These are phyloP conservation scores for Brachyalestes nurse DNA, from an alignment of 2,797 vertebrate genomes.

Conservation along the genomic window DNA sequence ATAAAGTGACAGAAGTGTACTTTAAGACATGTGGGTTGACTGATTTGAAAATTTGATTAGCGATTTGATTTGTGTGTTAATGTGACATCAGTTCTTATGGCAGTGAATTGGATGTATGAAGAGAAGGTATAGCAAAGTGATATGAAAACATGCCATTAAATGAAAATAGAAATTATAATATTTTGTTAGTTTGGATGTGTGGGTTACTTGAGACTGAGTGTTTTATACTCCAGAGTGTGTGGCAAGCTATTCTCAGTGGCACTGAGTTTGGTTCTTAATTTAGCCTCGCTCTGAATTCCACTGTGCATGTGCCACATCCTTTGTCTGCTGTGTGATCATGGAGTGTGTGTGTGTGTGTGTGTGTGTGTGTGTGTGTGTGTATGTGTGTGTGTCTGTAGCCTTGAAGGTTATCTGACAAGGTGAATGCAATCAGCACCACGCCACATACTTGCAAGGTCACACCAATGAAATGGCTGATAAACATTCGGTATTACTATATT, in stretches of 20 bases:
- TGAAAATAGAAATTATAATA: background rate
- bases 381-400: constrained; percentile 13
- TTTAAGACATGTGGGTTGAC: too few species aligned
- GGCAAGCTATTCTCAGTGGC: constrained; percentile 42
- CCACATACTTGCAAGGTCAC: constrained; percentile 24
- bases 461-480: constrained; percentile 5
- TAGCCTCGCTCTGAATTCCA: constrained; percentile 57
- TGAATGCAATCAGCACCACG: constrained; percentile 3
- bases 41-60: too few species aligned
- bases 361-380: background rate
- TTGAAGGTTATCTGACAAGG: constrained; percentile 28
- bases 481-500: background rate
- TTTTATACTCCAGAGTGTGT: constrained; percentile 51
- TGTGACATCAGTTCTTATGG: too few species aligned
- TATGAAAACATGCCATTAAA: background rate
- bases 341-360: constrained; percentile 3
- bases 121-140: too few species aligned
- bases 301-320: constrained; percentile 49
- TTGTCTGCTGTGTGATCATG: constrained; percentile 49
- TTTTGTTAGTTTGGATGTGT: background rate
- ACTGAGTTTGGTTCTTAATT: constrained; percentile 58
- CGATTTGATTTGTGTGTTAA: too few species aligned
- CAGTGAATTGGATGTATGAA: too few species aligned
- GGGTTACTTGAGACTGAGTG: constrained; percentile 13
- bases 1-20: too few species aligned